phyloP scores from a whole-genome alignment of 2,113 vertebrate genomes.

The Grammomys surdaster region DNA sequence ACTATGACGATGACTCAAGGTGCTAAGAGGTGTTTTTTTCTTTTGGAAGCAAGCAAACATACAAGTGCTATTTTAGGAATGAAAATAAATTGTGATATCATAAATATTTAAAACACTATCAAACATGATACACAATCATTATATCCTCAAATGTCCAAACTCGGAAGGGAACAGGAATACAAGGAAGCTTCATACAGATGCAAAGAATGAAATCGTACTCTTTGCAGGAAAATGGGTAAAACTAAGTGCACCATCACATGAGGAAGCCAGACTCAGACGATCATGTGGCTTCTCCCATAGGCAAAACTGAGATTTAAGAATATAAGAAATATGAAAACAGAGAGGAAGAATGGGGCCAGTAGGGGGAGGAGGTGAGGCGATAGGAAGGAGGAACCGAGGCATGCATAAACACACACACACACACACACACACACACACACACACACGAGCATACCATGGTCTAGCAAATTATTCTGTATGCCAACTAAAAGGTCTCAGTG shows the following conservation, averaged over 20 bases:
- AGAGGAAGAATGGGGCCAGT: neutral
- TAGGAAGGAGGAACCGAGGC: neutral
- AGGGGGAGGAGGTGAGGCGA: neutral
- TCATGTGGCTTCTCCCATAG: neutral
- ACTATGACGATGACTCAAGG: neutral
- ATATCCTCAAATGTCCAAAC: neutral
- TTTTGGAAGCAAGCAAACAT: neutral
- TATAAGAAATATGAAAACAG: neutral
- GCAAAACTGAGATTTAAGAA: neutral
- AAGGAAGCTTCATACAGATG: too few species aligned
- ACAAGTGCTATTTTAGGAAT: neutral
- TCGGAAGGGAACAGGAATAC: neutral
- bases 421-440: neutral
- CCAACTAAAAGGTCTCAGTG: neutral
- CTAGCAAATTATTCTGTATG: neutral
- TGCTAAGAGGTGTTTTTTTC: neutral
- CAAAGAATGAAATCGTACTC: neutral
- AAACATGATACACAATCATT: neutral
- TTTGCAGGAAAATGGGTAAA: too few species aligned
- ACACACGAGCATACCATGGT: too few species aligned
- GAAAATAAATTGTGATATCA: neutral
- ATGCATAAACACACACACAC: neutral
- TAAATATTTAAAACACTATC: neutral
- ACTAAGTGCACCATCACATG: neutral
- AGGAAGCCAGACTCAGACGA: neutral